phyloP scores from a whole-genome alignment of 2,113 vertebrate genomes.

The Muntiacus muntjak region DNA sequence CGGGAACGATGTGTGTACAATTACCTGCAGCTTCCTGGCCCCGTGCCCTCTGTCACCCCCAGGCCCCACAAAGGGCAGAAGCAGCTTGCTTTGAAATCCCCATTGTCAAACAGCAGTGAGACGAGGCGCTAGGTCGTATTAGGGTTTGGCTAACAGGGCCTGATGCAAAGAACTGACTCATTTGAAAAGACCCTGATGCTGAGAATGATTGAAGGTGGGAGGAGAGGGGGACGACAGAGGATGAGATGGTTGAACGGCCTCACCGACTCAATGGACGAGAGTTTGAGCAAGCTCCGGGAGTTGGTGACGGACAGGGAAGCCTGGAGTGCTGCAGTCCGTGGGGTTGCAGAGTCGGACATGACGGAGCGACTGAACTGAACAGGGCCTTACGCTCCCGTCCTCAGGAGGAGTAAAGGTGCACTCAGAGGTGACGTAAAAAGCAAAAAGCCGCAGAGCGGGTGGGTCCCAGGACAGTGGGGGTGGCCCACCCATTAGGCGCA shows the following conservation, averaged over 20 bases:
- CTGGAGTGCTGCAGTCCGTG: not conserved
- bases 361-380: not conserved
- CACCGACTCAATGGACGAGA: not conserved
- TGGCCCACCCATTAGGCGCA: not conserved
- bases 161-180: not conserved
- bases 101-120: not conserved
- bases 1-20: not conserved
- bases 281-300: not conserved
- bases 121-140: not conserved
- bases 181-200: not conserved
- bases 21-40: not conserved
- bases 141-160: not conserved
- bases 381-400: not conserved
- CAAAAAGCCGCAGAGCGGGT: not conserved
- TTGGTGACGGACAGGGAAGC: not conserved
- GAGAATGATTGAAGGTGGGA: not conserved
- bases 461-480: not conserved
- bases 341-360: accelerated
- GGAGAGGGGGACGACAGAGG: not conserved
- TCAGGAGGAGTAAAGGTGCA: accelerated
- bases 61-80: not conserved
- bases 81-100: not conserved
- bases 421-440: not conserved
- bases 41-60: not conserved
- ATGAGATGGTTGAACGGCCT: not conserved